These are phyloP conservation scores for Catajapyx aquilonaris DNA, from an alignment of 1,140 invertebrate genomes.

Conservation along the genomic window DNA sequence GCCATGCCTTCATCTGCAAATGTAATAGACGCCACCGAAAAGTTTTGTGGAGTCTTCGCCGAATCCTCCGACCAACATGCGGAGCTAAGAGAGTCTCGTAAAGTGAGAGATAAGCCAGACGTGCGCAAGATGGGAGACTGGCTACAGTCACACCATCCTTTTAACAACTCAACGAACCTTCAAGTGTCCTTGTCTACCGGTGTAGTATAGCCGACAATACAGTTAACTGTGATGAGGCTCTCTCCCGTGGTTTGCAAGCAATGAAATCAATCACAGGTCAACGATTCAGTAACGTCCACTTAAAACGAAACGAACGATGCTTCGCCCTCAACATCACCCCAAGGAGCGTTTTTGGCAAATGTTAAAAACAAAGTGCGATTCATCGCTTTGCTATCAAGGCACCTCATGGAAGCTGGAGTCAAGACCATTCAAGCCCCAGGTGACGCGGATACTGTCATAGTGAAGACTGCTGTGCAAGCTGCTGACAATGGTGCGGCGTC, in stretches of 20 bases:
- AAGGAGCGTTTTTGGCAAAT: background rate
- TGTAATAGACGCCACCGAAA: background rate
- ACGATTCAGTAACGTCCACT: background rate
- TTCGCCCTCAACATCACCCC: background rate
- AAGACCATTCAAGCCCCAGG: constrained; percentile 3
- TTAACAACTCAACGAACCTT: constrained; percentile 1
- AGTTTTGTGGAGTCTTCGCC: background rate
- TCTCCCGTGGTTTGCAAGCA: background rate
- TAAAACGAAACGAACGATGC: background rate
- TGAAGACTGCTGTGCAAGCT: constrained; percentile 1
- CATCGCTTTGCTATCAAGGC: constrained; percentile 1
- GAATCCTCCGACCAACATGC: background rate
- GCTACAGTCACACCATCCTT: background rate
- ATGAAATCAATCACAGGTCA: constrained; percentile 1
- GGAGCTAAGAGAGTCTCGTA: constrained; percentile 1
- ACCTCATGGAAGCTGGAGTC: background rate
- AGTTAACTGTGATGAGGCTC: constrained; percentile 1
- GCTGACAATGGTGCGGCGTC: background rate
- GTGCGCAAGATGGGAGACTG: background rate
- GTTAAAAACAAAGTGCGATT: constrained; percentile 1
- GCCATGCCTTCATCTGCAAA: background rate
- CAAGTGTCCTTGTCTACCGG: background rate
- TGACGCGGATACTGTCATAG: constrained; percentile 2
- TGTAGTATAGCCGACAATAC: background rate
- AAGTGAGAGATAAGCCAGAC: background rate